A percentile compares a stretch with the other conserved stretches of the same genome.
phyloP scores from a whole-genome alignment of 92 coral and sea anemone species.

The Phenganax marumi region DNA sequence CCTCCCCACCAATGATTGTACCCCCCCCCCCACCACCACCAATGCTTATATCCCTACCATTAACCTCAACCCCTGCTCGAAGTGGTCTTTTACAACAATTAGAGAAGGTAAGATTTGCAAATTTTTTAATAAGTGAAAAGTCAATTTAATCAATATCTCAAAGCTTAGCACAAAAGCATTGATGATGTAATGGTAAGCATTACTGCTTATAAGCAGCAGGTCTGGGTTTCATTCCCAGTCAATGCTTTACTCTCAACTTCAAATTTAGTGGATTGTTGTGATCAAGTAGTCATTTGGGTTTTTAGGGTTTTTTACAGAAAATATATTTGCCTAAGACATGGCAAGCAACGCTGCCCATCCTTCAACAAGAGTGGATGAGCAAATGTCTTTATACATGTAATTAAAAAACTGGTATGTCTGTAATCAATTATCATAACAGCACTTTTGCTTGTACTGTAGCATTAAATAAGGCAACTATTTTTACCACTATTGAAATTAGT shows the following conservation, averaged over 20 bases:
- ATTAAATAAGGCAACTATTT: background rate
- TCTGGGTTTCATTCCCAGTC: too few relatives aligned
- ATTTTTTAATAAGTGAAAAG: background rate
- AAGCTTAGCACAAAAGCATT: background rate
- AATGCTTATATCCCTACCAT: too few relatives aligned
- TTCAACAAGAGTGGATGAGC: conserved; percentile 15
- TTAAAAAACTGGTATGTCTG: conserved; percentile 11
- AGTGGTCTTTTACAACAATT: background rate
- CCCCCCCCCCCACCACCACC: background rate
- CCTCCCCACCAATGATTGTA: conserved; percentile 1
- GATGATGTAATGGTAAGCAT: conserved; percentile 2
- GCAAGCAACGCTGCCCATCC: conserved; percentile 27
- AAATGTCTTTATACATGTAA: background rate
- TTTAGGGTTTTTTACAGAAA: conserved; percentile 1
- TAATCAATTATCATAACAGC: too few relatives aligned
- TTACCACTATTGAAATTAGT: background rate
- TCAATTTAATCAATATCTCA: background rate
- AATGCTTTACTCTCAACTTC: background rate
- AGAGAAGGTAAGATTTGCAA: background rate
- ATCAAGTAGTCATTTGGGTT: background rate
- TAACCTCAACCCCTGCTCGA: background rate
- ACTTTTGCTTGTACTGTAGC: background rate
- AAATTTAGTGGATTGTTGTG: background rate
- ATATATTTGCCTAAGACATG: conserved; percentile 32
- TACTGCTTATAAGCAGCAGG: too few relatives aligned